These are phyloP conservation scores for Macroteleia sp. DNA, from an alignment of 2,888 invertebrate genomes.

Conservation along the genomic window DNA sequence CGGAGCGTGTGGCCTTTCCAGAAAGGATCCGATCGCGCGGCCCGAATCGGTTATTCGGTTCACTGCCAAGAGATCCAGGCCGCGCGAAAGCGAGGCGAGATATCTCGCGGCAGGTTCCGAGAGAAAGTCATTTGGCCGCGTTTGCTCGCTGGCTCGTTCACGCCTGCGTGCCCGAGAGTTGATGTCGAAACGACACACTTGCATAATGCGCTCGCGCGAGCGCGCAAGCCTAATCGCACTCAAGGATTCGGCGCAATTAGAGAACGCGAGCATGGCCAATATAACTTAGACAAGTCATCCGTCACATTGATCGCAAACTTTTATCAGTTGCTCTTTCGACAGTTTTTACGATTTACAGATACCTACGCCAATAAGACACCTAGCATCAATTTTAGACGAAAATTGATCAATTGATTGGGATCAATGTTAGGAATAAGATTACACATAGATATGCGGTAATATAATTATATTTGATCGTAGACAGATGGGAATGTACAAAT, in stretches of 20 bases:
- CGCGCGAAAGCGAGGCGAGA: conserved; percentile 70
- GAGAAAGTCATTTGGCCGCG: conserved; percentile 67
- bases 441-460: too few relatives aligned
- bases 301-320: conserved; percentile 32
- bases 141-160: conserved; percentile 52
- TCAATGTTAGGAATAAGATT: too few relatives aligned
- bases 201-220: conserved; percentile 56
- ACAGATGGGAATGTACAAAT: too few relatives aligned
- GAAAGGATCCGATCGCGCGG: conserved; percentile 50
- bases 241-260: conserved; percentile 65
- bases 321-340: neutral
- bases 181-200: conserved; percentile 65
- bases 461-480: too few relatives aligned
- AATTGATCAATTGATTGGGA: too few relatives aligned
- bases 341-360: too few relatives aligned
- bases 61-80: conserved; percentile 73
- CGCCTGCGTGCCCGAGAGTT: conserved; percentile 47
- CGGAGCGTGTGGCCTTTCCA: conserved; percentile 56
- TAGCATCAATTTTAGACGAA: too few relatives aligned
- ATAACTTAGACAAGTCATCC: conserved; percentile 9
- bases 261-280: conserved; percentile 62
- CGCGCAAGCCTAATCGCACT: conserved; percentile 60
- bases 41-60: conserved; percentile 68
- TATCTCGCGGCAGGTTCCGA: conserved; percentile 63
- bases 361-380: too few relatives aligned